Base-by-base conservation (phyloP, 2,888 invertebrate species). In the Plebejus melissa region DNA sequence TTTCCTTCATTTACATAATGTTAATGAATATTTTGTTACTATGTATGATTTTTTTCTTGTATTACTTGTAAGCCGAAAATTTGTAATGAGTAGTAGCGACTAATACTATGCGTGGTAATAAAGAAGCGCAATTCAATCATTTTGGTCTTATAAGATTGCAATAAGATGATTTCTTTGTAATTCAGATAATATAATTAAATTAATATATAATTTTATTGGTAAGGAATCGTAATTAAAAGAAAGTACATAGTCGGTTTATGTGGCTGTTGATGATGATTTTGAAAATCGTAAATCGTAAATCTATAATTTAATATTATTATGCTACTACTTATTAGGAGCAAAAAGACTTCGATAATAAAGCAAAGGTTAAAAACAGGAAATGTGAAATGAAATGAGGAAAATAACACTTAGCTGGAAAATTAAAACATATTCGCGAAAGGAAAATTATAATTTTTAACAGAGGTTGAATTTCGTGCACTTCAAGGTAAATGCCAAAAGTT, bases 281-380 rank as follows among this genome's bases (percentile, higher is more conserved):
- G 22, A 36, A 32, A 16, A 65, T 60, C 11, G 13, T 16, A 4
- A 50, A 28, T 22, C 22, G 22, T 22, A 22, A 22, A 22, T 28
- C 28, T 22, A 60, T 60, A 16, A 65, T 60, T 28, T 28, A 22
- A 1, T 16, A 4, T 22, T 58, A 22, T 28, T 46, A 46, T 54
- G 54, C 4, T 16, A 65, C 32, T 65, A 32, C 1, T 32, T 32
- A 5, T 32, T 65, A 65, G 13, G 32, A 22, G 32, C 2, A 36
- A 36, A 36, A 36, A 32, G 0, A 65, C 65, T 65, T 36, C 32
- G 70, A 41, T 41, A 70, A 41, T 65, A 7, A 70, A 41, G 38
- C 41, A n/a, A 70, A 41, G 22, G 70, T 72, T 28, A 50, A 72
- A 72, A 72, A 72, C 54, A 72, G 50, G 72, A 72, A 72, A 72